phyloP scores from a whole-genome alignment of 2,113 vertebrate species.

The Cichladusa arquata region DNA sequence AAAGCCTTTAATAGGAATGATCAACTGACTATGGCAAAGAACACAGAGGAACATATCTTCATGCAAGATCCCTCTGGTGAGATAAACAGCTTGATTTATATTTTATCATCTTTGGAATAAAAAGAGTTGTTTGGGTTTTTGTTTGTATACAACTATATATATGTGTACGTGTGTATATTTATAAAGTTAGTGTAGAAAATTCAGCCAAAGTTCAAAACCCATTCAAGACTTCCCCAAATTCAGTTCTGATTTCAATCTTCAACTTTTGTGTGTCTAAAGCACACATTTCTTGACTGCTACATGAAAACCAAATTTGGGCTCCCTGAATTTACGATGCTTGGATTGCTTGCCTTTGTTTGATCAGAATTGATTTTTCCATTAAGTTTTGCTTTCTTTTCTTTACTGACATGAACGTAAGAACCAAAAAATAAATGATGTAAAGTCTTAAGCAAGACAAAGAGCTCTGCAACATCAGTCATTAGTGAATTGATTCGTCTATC shows the following conservation, averaged over 20 bases:
- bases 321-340: neutral
- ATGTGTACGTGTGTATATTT: fast-evolving
- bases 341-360: neutral
- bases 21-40: neutral
- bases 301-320: neutral
- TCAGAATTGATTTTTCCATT: neutral
- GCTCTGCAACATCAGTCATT: neutral
- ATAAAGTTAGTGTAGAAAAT: neutral
- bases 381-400: neutral
- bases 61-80: neutral
- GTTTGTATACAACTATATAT: neutral
- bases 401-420: neutral
- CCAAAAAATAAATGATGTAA: neutral
- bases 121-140: fast-evolving
- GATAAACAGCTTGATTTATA: neutral
- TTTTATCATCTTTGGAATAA: neutral
- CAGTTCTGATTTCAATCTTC: neutral
- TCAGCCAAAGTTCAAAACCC: neutral
- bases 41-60: neutral
- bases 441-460: neutral
- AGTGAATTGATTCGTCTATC: neutral
- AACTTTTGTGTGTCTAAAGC: neutral
- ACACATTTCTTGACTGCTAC: neutral
- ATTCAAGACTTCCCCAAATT: neutral
- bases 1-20: neutral